A percentile compares a stretch with the other conserved stretches of the same genome.
Evolutionary conservation across 1,140 invertebrate genomes (phyloP).

Genomic region (Diorhabda sublineata): DNA sequence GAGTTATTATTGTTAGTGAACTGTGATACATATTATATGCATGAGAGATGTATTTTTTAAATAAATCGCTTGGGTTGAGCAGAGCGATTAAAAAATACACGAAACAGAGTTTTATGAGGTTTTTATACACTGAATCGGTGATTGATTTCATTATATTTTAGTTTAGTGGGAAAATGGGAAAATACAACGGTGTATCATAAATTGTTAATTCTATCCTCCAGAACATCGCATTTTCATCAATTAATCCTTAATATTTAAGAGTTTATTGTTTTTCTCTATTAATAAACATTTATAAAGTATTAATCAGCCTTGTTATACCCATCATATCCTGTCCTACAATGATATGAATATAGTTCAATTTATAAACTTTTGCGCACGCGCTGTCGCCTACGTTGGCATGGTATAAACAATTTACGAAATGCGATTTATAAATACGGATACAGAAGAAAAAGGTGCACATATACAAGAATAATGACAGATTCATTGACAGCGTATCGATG

Average conservation of each 20-base stretch:
- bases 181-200: conserved; percentile 2
- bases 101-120: conserved; percentile 2
- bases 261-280: conserved; percentile 3
- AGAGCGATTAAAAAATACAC: conserved; percentile 14
- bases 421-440: too few species aligned
- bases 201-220: conserved; percentile 2
- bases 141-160: not conserved
- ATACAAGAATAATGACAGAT: too few species aligned
- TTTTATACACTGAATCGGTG: not conserved
- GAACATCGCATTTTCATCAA: not conserved
- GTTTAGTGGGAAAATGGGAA: conserved; percentile 2
- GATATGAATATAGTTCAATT: too few species aligned
- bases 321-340: too few species aligned
- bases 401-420: too few species aligned
- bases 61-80: not conserved
- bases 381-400: too few species aligned
- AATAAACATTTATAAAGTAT: conserved; percentile 3
- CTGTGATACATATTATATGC: conserved; percentile 37
- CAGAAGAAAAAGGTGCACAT: too few species aligned
- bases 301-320: too few species aligned
- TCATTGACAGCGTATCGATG: too few species aligned
- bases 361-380: too few species aligned
- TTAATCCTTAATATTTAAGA: not conserved
- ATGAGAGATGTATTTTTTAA: conserved; percentile 18
- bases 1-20: conserved; percentile 41